These are phyloP conservation scores for Labroides dimidiatus DNA, from an alignment of 2,797 vertebrate species.

Conservation along the genomic window DNA sequence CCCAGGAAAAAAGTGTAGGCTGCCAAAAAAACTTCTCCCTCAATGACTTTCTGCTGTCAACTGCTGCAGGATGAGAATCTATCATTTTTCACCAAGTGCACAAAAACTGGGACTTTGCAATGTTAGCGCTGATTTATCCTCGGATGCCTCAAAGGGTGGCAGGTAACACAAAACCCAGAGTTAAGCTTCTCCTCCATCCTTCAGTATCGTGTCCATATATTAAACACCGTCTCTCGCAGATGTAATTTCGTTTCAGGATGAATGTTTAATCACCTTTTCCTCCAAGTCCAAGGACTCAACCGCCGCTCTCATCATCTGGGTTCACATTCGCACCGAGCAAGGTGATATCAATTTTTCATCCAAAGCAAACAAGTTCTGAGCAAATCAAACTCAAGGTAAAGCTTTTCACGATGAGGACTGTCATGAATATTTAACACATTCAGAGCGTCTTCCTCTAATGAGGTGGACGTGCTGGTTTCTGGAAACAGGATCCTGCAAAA, in stretches of 20 bases:
- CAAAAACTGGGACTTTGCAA: slow-evolving; percentile 27
- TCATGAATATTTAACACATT: slow-evolving; percentile 31
- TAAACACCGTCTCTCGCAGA: slow-evolving; percentile 6
- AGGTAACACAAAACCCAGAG: slow-evolving; percentile 19
- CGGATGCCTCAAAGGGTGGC: slow-evolving; percentile 5
- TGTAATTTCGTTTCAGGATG: neutral
- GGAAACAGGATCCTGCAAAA: no score
- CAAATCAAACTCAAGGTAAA: slow-evolving; percentile 18
- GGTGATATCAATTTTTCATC: slow-evolving; percentile 43
- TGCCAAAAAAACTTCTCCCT: slow-evolving; percentile 61
- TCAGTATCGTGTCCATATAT: neutral
- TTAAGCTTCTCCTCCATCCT: neutral
- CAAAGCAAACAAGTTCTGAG: slow-evolving; percentile 31
- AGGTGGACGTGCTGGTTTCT: no score
- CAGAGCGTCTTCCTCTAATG: neutral
- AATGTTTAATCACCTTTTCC: neutral
- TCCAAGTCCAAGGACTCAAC: neutral
- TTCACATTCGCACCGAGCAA: slow-evolving; percentile 10
- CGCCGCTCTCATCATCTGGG: neutral
- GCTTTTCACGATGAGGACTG: slow-evolving; percentile 5
- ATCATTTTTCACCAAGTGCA: slow-evolving; percentile 50
- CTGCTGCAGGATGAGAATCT: slow-evolving; percentile 39
- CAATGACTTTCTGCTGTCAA: slow-evolving; percentile 61
- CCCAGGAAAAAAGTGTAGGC: slow-evolving; percentile 62
- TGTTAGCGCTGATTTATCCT: slow-evolving; percentile 20